A percentile compares a stretch with the other conserved stretches of the same genome.
Conservation (phyloP, 2,888 invertebrate genomes). For the Zaprionus obscuricornis region DNA sequence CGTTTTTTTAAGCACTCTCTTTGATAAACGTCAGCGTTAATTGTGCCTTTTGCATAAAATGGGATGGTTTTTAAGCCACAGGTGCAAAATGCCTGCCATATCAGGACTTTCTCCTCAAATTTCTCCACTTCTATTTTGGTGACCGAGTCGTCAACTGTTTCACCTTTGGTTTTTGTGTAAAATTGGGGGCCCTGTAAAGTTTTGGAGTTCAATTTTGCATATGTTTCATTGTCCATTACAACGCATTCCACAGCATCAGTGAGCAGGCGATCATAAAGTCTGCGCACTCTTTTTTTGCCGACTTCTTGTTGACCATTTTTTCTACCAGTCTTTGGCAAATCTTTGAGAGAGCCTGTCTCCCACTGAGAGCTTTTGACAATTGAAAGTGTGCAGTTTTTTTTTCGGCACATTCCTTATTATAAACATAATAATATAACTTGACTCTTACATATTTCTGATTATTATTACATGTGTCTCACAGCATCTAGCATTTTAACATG, state of each 20-base stretch:
- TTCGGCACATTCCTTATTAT: too few species aligned
- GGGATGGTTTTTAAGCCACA: too few species aligned
- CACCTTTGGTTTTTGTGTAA: conserved; percentile 2
- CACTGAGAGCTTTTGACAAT: too few species aligned
- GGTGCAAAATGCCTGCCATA: too few species aligned
- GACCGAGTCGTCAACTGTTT: conserved; percentile 1
- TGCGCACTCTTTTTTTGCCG: too few species aligned
- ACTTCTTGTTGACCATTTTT: too few species aligned
- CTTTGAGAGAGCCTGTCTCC: too few species aligned
- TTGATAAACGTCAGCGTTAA: neutral
- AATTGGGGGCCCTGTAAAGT: conserved; percentile 7
- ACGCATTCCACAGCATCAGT: conserved; percentile 24
- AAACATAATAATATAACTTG: too few species aligned
- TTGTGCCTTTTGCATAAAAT: conserved; percentile 1
- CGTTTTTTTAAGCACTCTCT: neutral
- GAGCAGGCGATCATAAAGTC: too few species aligned
- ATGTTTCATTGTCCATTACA: conserved; percentile 5
- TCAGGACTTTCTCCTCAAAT: neutral
- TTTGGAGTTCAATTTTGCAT: conserved; percentile 8
- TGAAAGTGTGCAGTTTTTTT: too few species aligned
- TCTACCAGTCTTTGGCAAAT: too few species aligned
- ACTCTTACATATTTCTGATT: too few species aligned
- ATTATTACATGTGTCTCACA: conserved; percentile 11
- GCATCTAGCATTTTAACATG: conserved; percentile 34
- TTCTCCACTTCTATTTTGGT: neutral